Conservation (phyloP, 1,140 invertebrate genomes). For the Drosophila mayri region DNA sequence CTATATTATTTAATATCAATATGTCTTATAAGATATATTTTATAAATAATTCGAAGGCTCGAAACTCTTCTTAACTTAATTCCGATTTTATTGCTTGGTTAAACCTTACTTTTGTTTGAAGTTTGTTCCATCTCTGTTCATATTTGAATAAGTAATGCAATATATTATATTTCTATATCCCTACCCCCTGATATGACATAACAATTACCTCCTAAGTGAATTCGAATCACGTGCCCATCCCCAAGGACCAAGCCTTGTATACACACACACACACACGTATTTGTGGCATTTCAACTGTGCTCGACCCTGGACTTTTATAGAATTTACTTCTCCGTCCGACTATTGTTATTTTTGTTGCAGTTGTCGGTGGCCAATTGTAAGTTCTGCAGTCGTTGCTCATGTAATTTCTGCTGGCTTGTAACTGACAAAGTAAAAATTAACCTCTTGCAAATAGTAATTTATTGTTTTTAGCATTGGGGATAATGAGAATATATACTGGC, state of each 20-base stretch:
- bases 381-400: slow-evolving; percentile 57
- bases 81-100: not conserved
- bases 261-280: not conserved
- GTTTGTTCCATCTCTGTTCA: too few relatives aligned
- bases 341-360: slow-evolving; percentile 39
- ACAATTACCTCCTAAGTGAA: not conserved
- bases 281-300: slow-evolving; percentile 25
- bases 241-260: slow-evolving; percentile 11
- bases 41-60: not conserved
- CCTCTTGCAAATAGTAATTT: slow-evolving; percentile 81
- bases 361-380: slow-evolving; percentile 67
- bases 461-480: slow-evolving; percentile 75
- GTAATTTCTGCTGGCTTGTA: slow-evolving; percentile 65
- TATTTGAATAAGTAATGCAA: not conserved
- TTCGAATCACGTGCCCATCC: slow-evolving; percentile 19
- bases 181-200: not conserved
- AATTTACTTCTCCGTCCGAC: slow-evolving; percentile 44
- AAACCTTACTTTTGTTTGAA: not conserved
- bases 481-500: slow-evolving; percentile 76
- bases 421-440: slow-evolving; percentile 73
- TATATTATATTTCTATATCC: not conserved
- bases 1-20: not conserved
- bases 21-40: too few relatives aligned
- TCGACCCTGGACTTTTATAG: slow-evolving; percentile 30
- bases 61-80: not conserved